phyloP scores from a whole-genome alignment of 2,113 vertebrate species.

The Grallaria varia region DNA sequence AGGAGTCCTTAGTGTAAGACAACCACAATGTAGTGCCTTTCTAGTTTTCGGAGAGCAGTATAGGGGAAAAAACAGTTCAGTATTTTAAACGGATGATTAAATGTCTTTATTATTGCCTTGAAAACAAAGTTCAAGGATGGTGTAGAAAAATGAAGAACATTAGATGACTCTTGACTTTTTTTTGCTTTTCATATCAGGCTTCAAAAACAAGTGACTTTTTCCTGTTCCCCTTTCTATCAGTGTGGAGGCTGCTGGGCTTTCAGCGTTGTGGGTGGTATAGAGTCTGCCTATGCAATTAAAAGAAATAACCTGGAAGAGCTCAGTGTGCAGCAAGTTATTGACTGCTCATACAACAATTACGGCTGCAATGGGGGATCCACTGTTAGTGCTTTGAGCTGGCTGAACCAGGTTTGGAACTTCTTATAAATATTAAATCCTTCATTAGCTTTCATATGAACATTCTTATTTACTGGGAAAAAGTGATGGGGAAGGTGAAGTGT shows the following conservation, averaged over 20 bases:
- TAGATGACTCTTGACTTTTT: neutral
- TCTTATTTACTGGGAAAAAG: neutral
- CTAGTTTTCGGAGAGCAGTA: neutral
- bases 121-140: neutral
- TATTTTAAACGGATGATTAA: neutral
- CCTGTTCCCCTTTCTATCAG: constrained; percentile 52
- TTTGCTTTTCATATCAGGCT: neutral
- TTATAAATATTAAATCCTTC: neutral
- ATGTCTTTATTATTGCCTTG: neutral
- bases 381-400: constrained; percentile 79
- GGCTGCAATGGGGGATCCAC: constrained; percentile 88
- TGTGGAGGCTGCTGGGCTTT: constrained; percentile 96
- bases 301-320: constrained; percentile 75
- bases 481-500: neutral
- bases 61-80: rapidly evolving
- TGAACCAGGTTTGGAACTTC: constrained; percentile 79
- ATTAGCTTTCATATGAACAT: neutral
- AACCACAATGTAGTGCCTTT: neutral
- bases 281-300: constrained; percentile 80
- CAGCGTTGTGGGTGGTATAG: constrained; percentile 84
- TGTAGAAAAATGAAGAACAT: neutral
- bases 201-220: neutral
- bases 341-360: constrained; percentile 82
- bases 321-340: constrained; percentile 91
- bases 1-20: neutral